Percentiles rank a stretch among this genome's conserved stretches.
These are phyloP conservation scores for Lutra lutra DNA, from an alignment of 2,797 vertebrate species.

Conservation along the genomic window DNA sequence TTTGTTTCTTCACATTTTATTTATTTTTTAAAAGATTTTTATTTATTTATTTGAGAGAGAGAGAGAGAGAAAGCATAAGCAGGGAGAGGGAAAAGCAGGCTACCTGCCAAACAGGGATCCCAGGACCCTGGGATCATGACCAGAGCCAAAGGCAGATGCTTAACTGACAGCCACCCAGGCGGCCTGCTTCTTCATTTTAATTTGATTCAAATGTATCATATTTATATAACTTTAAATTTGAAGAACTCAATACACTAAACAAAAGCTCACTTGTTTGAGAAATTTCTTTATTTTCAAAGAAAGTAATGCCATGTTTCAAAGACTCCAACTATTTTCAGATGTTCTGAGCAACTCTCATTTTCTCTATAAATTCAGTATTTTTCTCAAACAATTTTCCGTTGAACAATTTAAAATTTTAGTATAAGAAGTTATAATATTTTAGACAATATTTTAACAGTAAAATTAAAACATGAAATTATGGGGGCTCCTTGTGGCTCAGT, in stretches of 20 bases:
- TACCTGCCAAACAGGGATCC: not conserved
- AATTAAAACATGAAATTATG: slow-evolving; percentile 29
- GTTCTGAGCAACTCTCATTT: not conserved
- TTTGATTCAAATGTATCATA: not conserved
- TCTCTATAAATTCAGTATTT: slow-evolving; percentile 12
- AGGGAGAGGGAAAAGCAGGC: not conserved
- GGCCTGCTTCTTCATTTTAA: not conserved
- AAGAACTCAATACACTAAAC: not conserved
- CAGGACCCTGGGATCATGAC: not conserved
- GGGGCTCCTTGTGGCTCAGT: not conserved
- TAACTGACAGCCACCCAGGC: not conserved
- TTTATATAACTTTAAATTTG: not conserved
- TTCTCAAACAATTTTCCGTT: not conserved
- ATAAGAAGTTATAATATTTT: not conserved
- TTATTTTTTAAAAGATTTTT: not conserved
- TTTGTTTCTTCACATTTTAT: not conserved
- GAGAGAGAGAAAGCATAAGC: not conserved
- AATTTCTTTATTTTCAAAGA: slow-evolving; percentile 36
- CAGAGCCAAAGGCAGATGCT: not conserved
- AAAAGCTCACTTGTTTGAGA: not conserved
- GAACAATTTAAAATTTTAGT: slow-evolving; percentile 12
- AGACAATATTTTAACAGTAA: not conserved
- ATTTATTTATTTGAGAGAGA: not conserved
- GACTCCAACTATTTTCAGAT: not conserved
- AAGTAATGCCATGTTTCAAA: not conserved